Evolutionary conservation across 64 coral and sea anemone genomes (phyloP).

Genomic region (Montipora cactus): DNA sequence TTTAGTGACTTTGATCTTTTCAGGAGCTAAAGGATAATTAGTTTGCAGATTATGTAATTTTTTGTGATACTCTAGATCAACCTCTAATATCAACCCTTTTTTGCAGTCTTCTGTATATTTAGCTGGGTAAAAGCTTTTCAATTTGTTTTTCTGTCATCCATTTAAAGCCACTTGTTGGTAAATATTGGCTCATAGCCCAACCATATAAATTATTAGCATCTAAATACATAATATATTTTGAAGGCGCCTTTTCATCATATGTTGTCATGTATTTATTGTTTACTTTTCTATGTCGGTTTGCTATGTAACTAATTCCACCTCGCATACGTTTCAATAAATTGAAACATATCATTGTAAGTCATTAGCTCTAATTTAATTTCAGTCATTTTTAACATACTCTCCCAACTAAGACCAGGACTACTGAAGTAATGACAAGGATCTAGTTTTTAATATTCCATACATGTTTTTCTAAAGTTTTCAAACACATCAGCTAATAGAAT

Average conservation of each 20-base stretch:
- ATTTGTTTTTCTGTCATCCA: neutral
- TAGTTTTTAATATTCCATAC: neutral
- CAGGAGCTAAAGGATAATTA: neutral
- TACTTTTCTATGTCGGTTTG: too few relatives aligned
- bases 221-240: neutral
- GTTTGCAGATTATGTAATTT: neutral
- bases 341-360: neutral
- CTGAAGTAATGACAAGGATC: neutral
- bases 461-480: neutral
- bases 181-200: neutral
- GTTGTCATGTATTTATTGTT: too few relatives aligned
- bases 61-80: conserved; percentile 4
- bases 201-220: conserved; percentile 26
- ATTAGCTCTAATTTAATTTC: conserved; percentile 3
- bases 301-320: neutral
- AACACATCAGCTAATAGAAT: neutral
- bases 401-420: conserved; percentile 10
- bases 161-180: neutral
- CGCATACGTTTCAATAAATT: neutral
- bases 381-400: conserved; percentile 43
- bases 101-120: neutral
- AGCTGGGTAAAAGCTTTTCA: neutral
- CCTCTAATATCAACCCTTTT: neutral
- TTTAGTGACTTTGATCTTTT: neutral
- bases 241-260: neutral